Conservation (phyloP, 2,797 vertebrate genomes). For the Caiman crocodilus region DNA sequence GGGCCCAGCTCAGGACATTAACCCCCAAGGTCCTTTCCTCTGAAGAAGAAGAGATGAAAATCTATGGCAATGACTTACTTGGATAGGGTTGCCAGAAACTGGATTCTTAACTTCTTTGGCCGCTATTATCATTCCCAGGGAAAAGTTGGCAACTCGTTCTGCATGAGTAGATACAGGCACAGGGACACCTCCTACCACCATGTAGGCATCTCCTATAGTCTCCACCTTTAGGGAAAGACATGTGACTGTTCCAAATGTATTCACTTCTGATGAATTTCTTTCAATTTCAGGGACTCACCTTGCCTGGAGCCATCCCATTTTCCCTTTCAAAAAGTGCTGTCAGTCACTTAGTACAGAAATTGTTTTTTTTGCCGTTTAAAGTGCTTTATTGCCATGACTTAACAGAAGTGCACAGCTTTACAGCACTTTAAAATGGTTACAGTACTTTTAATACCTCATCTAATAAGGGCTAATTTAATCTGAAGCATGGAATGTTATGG, state of each 20-base stretch:
- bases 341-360: no score
- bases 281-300: neutral
- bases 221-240: constrained; percentile 79
- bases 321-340: neutral
- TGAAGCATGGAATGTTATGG: no score
- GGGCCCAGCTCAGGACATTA: neutral
- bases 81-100: constrained; percentile 82
- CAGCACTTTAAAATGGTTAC: no score
- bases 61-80: constrained; percentile 68
- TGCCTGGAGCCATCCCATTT: neutral
- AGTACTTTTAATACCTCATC: no score
- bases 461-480: no score
- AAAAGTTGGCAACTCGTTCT: constrained; percentile 86
- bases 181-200: constrained; percentile 88
- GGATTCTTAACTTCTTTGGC: constrained; percentile 85
- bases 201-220: constrained; percentile 84
- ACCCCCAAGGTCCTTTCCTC: neutral
- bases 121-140: constrained; percentile 85
- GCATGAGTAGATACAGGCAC: constrained; percentile 84
- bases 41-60: neutral
- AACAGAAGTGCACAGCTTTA: no score
- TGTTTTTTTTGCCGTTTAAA: no score
- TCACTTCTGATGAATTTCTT: neutral
- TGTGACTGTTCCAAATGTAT: neutral
- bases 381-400: no score